Conservation (phyloP, 2,888 invertebrate genomes). For the Melipona bicolor region DNA sequence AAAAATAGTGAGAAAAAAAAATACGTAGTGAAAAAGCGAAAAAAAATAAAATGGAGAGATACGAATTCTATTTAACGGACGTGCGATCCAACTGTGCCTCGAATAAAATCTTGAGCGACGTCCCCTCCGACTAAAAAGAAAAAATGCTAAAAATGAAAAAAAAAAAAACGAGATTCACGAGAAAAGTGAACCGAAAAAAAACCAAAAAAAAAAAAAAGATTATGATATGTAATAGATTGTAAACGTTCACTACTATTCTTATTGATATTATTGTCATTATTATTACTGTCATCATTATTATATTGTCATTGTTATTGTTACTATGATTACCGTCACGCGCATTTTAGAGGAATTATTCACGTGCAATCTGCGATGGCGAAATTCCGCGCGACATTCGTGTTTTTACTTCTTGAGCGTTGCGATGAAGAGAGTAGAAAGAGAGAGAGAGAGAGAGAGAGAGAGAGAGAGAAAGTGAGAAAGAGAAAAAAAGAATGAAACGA, state of each 20-base stretch:
- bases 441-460: neutral
- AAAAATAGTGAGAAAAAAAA: neutral
- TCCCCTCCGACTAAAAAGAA: conserved; percentile 58
- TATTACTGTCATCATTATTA: conserved; percentile 65
- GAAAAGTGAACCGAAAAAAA: conserved; percentile 6
- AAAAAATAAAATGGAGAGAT: neutral
- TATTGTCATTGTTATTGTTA: conserved; percentile 64
- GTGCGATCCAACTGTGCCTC: conserved; percentile 63
- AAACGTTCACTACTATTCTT: conserved; percentile 65
- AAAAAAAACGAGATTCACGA: neutral
- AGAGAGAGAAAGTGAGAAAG: neutral
- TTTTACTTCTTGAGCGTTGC: conserved; percentile 60
- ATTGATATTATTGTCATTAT: conserved; percentile 64
- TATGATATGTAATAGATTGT: conserved; percentile 64
- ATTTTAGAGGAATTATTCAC: conserved; percentile 55
- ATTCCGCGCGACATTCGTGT: conserved; percentile 59
- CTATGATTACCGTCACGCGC: conserved; percentile 51
- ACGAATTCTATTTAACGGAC: conserved; percentile 36
- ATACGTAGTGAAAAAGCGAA: neutral
- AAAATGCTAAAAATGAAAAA: conserved; percentile 16
- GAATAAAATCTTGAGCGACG: conserved; percentile 62
- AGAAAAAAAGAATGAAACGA: neutral
- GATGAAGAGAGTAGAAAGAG: conserved; percentile 20
- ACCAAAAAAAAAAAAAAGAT: conserved; percentile 20
- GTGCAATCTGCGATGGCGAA: conserved; percentile 48